phyloP scores from a whole-genome alignment of 1,140 invertebrate species.

The Metopolophium dirhodum region DNA sequence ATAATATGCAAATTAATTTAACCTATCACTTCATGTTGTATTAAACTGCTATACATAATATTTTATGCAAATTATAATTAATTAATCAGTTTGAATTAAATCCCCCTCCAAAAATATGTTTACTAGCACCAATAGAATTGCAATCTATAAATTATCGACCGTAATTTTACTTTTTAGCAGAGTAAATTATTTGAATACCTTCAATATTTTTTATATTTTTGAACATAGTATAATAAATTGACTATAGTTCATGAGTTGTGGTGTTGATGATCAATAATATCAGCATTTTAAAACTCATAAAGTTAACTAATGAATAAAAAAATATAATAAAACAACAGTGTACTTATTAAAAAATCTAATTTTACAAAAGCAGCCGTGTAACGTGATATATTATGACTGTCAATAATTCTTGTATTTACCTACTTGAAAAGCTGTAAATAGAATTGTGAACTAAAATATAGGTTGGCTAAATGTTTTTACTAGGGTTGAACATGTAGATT shows the following conservation, averaged over 20 bases:
- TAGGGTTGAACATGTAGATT: background rate
- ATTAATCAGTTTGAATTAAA: background rate
- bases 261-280: background rate
- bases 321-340: background rate
- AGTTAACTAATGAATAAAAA: background rate
- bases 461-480: background rate
- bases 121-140: background rate
- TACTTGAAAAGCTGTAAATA: background rate
- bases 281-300: background rate
- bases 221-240: background rate
- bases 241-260: background rate
- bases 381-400: background rate
- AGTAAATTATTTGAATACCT: background rate
- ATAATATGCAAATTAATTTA: background rate
- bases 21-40: background rate
- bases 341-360: background rate
- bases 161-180: background rate
- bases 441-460: background rate
- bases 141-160: background rate
- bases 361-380: background rate
- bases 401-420: background rate
- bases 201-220: background rate
- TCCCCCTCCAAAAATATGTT: background rate
- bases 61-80: background rate
- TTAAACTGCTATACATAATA: background rate